Base-by-base conservation (phyloP, 2,797 vertebrate genomes). In the Poecilia picta region DNA sequence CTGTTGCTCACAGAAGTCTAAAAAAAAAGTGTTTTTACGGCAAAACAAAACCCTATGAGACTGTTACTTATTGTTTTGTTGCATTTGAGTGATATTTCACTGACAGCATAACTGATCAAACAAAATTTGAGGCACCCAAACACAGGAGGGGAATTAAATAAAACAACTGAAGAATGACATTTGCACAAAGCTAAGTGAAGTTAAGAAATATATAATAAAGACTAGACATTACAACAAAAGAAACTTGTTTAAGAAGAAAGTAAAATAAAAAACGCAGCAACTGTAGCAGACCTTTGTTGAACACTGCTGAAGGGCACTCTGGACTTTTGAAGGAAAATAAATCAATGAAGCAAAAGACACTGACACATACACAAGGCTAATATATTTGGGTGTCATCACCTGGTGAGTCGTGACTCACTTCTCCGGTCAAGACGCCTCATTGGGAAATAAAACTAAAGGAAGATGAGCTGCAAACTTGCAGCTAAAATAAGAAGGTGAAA, bases 141-240 rank as follows among this genome's bases (percentile, higher is more conserved):
- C 89, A 90, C 33, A 39, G 43, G 43, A 45, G 41, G 41, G 39
- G 46, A 16, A 11, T 5, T 28, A 45, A 45, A 8, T 75, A 41
- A 41, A 41, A 41, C 41, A 41, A 84, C 82, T 89, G 86, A 75
- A 86, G 91, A 93, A 80, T 93, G 93, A 93, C 93, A 93, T 93
- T 91, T 91, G 83, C 88, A 92, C 90, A 91, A 92, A 93, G 92
- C 90, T 88, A 89, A 92, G 89, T 91, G 88, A 85, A 85, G 89
- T 88, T 74, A 77, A 77, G 79, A 90, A 88, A 82, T 82, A 88
- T 28, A 71, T 46, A 91, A 91, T 81, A 82, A 87, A 88, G 89
- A 90, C 66, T 78, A 88, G 89, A 89, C 88, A 84, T 86, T 78
- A 78, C 83, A 91, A 92, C 89, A 92, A 92, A 93, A 88, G 91